Conservation (phyloP, 2,888 invertebrate species). For the Parnassius apollo region DNA sequence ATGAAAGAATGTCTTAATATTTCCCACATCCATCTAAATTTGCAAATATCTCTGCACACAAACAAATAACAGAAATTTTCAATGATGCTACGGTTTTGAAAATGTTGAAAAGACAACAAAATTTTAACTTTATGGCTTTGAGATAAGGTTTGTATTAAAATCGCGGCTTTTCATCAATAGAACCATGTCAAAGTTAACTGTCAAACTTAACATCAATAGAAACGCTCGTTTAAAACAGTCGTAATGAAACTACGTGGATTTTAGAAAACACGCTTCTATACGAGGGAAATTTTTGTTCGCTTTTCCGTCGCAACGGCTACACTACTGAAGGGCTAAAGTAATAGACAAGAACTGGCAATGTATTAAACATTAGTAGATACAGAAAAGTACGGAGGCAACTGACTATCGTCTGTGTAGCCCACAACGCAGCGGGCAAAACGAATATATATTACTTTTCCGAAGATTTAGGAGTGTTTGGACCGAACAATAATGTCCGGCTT, state of each 20-base stretch:
- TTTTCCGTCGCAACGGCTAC: conserved; percentile 52
- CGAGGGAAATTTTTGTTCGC: conserved; percentile 47
- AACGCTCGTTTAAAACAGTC: conserved; percentile 53
- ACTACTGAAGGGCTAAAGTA: conserved; percentile 43
- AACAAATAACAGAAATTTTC: conserved; percentile 41
- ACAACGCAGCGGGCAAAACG: conserved; percentile 80
- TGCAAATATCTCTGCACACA: conserved; percentile 58
- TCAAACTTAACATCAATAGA: conserved; percentile 49
- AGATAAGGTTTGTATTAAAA: conserved; percentile 32
- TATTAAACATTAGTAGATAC: conserved; percentile 77
- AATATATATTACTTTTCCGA: conserved; percentile 82
- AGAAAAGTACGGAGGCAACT: conserved; percentile 69
- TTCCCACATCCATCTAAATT: conserved; percentile 57
- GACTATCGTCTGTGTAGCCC: conserved; percentile 66
- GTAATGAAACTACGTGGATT: conserved; percentile 54
- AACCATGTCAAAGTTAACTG: conserved; percentile 32
- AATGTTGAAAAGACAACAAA: conserved; percentile 14
- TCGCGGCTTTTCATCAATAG: conserved; percentile 29
- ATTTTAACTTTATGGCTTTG: conserved; percentile 29
- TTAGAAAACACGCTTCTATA: conserved; percentile 54
- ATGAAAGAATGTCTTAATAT: conserved; percentile 62
- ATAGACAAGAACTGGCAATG: conserved; percentile 54
- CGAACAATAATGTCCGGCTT: conserved; percentile 83
- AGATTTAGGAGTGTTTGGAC: conserved; percentile 82
- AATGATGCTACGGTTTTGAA: conserved; percentile 30